Evolutionary conservation across 2,797 vertebrate genomes (phyloP).

Genomic region (Molossus molossus): DNA sequence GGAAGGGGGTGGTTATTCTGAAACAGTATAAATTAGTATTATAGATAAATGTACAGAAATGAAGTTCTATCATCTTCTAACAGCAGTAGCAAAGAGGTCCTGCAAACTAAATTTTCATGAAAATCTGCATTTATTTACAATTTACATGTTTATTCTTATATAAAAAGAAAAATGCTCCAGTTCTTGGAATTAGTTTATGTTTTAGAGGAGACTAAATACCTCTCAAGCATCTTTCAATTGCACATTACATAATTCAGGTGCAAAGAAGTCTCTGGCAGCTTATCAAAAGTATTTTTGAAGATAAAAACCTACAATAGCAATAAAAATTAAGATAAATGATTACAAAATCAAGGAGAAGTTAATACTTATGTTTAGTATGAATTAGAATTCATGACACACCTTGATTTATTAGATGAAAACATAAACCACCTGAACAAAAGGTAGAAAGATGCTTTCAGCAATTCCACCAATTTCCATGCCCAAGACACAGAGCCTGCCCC

Average conservation of each 20-base stretch:
- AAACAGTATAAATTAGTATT: background rate
- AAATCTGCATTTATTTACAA: background rate
- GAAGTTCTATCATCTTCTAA: background rate
- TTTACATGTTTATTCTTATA: background rate
- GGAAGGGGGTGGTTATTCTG: background rate
- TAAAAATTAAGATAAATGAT: slow-evolving; percentile 25
- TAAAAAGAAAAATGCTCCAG: slow-evolving; percentile 23
- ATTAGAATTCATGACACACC: background rate
- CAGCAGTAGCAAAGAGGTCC: background rate
- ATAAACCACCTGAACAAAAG: background rate
- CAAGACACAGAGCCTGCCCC: background rate
- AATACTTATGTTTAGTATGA: background rate
- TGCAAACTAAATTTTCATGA: slow-evolving; percentile 21
- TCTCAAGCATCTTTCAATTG: slow-evolving; percentile 22
- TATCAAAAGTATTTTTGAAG: slow-evolving; percentile 23
- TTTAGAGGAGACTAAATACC: slow-evolving; percentile 56
- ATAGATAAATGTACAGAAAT: background rate
- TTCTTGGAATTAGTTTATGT: background rate
- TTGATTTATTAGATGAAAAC: slow-evolving; percentile 38
- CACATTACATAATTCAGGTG: background rate
- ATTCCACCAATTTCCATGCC: background rate
- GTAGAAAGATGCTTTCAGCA: background rate
- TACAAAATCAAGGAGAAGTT: slow-evolving; percentile 47
- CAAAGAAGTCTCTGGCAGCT: slow-evolving; percentile 3
- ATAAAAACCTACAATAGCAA: slow-evolving; percentile 12